Conservation (phyloP, 2,888 invertebrate species). For the Exocentrus adspersus region DNA sequence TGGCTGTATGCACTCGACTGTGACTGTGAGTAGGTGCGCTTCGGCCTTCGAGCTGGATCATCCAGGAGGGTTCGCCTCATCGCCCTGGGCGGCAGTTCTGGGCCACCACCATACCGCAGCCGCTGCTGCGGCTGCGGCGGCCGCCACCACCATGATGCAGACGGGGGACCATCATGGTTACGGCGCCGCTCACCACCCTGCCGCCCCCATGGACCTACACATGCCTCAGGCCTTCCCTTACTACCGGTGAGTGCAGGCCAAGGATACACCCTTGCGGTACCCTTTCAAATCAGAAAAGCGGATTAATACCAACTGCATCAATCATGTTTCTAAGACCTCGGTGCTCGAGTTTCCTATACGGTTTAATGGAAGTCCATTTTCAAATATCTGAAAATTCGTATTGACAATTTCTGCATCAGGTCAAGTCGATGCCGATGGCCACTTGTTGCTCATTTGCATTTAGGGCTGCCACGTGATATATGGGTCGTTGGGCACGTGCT, state of each 20-base stretch:
- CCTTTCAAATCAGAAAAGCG: too few species aligned
- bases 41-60: slow-evolving; percentile 73
- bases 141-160: slow-evolving; percentile 62
- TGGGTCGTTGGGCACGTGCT: slow-evolving; percentile 59
- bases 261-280: not conserved
- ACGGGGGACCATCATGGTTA: slow-evolving; percentile 65
- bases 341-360: too few species aligned
- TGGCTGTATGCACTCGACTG: slow-evolving; percentile 59
- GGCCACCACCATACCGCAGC: slow-evolving; percentile 69
- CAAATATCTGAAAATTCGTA: too few species aligned
- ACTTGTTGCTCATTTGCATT: slow-evolving; percentile 63
- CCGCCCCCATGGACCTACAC: slow-evolving; percentile 87
- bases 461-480: slow-evolving; percentile 60
- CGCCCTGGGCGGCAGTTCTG: slow-evolving; percentile 81
- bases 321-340: too few species aligned
- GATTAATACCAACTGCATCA: too few species aligned
- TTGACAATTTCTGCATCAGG: too few species aligned
- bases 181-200: slow-evolving; percentile 69
- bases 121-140: slow-evolving; percentile 62
- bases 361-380: too few species aligned
- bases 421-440: slow-evolving; percentile 33
- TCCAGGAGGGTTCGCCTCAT: slow-evolving; percentile 76
- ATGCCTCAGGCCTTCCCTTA: slow-evolving; percentile 92
- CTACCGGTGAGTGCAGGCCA: slow-evolving; percentile 81
- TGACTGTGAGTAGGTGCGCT: slow-evolving; percentile 54